Evolutionary conservation across 2,888 invertebrate genomes (phyloP).

Genomic region (Cosmia trapezina): DNA sequence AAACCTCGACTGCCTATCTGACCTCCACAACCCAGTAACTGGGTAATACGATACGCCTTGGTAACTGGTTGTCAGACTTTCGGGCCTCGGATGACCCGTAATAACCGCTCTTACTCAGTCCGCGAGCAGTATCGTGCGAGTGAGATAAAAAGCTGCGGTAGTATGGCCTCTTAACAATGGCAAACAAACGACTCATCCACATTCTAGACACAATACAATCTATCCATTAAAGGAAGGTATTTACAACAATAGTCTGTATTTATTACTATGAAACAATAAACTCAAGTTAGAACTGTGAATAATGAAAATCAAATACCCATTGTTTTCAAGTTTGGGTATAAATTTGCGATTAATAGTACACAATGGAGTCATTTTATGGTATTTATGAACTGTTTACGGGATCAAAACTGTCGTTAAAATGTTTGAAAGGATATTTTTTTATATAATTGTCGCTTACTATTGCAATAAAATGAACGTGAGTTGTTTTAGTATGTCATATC

Average conservation of each 20-base stretch:
- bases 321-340: conserved; percentile 61
- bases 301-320: conserved; percentile 67
- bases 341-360: conserved; percentile 52
- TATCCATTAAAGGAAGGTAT: conserved; percentile 34
- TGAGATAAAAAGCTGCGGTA: too few relatives aligned
- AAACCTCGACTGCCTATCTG: too few relatives aligned
- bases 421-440: conserved; percentile 30
- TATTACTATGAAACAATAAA: conserved; percentile 64
- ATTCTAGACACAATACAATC: conserved; percentile 18
- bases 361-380: conserved; percentile 50
- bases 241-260: conserved; percentile 56
- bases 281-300: conserved; percentile 46
- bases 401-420: conserved; percentile 44
- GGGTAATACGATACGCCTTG: not conserved
- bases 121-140: too few relatives aligned
- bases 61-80: not conserved
- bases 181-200: conserved; percentile 9
- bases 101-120: too few relatives aligned
- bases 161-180: conserved; percentile 7
- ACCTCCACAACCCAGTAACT: not conserved
- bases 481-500: conserved; percentile 2
- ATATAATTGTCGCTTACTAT: conserved; percentile 9
- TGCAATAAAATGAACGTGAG: conserved; percentile 38
- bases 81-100: not conserved
- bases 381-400: conserved; percentile 47